These are phyloP conservation scores for Bhutanitis thaidina DNA, from an alignment of 2,888 invertebrate species.

Conservation along the genomic window DNA sequence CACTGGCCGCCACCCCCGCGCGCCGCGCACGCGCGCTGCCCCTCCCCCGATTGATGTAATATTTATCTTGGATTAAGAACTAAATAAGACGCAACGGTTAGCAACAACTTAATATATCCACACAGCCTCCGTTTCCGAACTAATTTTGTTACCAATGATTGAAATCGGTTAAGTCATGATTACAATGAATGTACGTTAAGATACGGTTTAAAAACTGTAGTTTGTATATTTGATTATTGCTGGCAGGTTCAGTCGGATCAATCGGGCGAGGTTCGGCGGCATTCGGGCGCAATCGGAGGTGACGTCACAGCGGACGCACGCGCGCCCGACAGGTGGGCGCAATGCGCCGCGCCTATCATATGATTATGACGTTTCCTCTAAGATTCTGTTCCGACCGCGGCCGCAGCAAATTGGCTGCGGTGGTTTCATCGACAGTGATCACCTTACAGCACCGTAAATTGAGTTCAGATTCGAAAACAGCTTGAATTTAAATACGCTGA, in stretches of 20 bases:
- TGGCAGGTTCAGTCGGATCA: constrained; percentile 55
- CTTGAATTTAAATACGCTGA: too few species aligned
- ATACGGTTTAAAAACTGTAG: background rate
- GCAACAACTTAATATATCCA: constrained; percentile 26
- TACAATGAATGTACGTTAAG: background rate
- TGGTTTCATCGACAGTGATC: background rate
- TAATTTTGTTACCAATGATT: too few species aligned
- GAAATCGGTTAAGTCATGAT: too few species aligned
- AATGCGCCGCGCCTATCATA: constrained; percentile 76
- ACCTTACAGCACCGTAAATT: background rate
- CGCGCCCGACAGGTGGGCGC: constrained; percentile 79
- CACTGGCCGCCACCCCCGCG: constrained; percentile 49
- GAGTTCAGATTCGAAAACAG: too few species aligned
- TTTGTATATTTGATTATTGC: constrained; percentile 49
- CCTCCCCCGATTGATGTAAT: constrained; percentile 75
- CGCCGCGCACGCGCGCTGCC: constrained; percentile 47
- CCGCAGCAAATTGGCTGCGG: constrained; percentile 40
- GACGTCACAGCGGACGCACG: constrained; percentile 75
- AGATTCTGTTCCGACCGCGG: constrained; percentile 48
- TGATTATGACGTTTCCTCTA: constrained; percentile 75
- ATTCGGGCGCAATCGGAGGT: constrained; percentile 43
- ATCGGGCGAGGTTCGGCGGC: constrained; percentile 52
- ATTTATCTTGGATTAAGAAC: constrained; percentile 78
- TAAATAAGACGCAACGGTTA: constrained; percentile 54
- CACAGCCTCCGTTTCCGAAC: too few species aligned